Evolutionary conservation across 2,888 invertebrate species (phyloP), one percentile per base, ranked within the genome.

Genomic region (Steinernema scapterisci): DNA sequence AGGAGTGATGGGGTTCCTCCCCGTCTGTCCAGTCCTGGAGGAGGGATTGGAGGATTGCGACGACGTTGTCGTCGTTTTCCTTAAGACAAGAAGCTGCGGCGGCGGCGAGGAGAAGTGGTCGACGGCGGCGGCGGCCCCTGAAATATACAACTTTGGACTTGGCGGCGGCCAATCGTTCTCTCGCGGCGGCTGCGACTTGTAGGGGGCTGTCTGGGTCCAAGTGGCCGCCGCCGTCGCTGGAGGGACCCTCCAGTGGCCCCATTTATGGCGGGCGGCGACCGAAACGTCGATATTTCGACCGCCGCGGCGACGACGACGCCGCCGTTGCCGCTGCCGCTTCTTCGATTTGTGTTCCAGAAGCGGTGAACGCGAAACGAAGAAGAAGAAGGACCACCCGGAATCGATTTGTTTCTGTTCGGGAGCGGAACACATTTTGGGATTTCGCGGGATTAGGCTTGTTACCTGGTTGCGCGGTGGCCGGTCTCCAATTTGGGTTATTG

Each of bases 221-320:
- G 48, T 48, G 9, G 38, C 38, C 38, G 38, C 38, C 38, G 38
- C 3, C 5, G 38, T 9, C 9, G 38, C 38, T 38, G 38, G 9
- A 38, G 38, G 38, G 9, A 38, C 38, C 38, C 38, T 38, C 38
- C 38, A 38, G 38, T 38, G 19, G n/a, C 19, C 52, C 31, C 63
- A 31, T 63, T 63, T 63, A 63, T 31, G 63, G 63, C 31, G 31
- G 48, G 19, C 48, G 48, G 48, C 13, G 48, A 48, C 48, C 6
- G n/a, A 63, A 63, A 63, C 63, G 63, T 63, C 63, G 63, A 63
- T 63, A 63, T 27, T 27, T 27, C 63, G 63, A 27, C 38, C 63
- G 63, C 63, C 11, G 63, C 63, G 31, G 63, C 63, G 63, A 16
- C 63, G 54, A 25, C 54, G 54, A 11, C 54, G 54, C 21, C 54